Base-by-base conservation (phyloP, 2,113 vertebrate species). In the Chloropsis cyanopogon region DNA sequence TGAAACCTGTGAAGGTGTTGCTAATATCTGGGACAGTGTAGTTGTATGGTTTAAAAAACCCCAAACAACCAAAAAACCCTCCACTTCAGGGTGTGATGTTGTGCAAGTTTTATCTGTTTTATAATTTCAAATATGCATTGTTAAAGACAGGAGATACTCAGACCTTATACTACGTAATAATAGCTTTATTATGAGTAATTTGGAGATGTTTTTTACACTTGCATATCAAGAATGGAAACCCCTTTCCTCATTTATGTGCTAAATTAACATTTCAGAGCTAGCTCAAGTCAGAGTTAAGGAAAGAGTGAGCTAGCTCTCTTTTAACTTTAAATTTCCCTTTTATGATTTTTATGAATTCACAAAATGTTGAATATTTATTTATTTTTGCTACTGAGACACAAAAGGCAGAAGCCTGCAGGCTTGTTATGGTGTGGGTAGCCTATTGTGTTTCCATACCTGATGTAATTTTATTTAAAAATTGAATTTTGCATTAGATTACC, bases 401-500 rank as follows among this genome's bases (percentile, higher is more conserved):
- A 66, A 72, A 76, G 46, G 12, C 41, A 61, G 75, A 82, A 85
- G 33, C 21, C 28, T 85, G 66, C n/a, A 77, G 79, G 25, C 41
- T 93, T 53, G 14, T 69, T 87, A 24, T 33, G n/a, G 49, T 0
- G 2, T 60, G 37, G 15, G 33, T 69, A 82, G 33, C 41, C 41
- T 91, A n/a, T 82, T 95, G 53, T 88, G 37, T 93, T 92, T 94
- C 79, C 66, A 26, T 66, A 65, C 13, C 70, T 82, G 75, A 50
- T 82, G 47, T 54, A 54, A 81, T 91, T 89, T 56, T 70, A 50
- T 81, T 93, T 94, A 15, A 66, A 86, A 94, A 42, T 59, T 56
- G 71, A 90, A 33, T 92, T 94, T 70, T 73, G 42, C 42, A 54
- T 90, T 93, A 73, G 9, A 63, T 88, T 92, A 73, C 47, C 39